phyloP scores from a whole-genome alignment of 2,797 vertebrate species.

The Sarcophilus harrisii region DNA sequence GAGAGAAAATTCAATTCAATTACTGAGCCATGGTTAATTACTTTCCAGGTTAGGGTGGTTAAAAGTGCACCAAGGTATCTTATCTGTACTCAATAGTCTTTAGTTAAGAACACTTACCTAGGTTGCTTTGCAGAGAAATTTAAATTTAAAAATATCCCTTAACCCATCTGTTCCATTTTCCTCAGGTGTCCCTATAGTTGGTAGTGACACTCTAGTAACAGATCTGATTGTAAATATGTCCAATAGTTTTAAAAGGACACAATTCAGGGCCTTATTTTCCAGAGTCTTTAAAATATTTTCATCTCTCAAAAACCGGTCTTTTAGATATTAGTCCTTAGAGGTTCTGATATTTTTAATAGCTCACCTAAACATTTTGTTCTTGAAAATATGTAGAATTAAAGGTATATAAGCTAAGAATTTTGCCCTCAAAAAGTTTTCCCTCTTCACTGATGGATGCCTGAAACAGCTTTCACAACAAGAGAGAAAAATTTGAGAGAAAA shows the following conservation, averaged over 20 bases:
- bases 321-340: background rate
- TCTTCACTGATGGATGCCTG: background rate
- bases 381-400: background rate
- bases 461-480: background rate
- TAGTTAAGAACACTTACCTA: conserved; percentile 50
- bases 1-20: conserved; percentile 80
- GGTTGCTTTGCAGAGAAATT: conserved; percentile 40
- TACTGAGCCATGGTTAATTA: conserved; percentile 78
- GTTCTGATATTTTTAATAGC: background rate
- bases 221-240: background rate
- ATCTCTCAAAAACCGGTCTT: background rate
- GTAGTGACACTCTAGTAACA: background rate
- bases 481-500: background rate
- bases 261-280: background rate
- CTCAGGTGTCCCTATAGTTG: background rate
- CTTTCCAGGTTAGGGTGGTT: conserved; percentile 77
- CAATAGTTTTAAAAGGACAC: background rate
- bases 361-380: conserved; percentile 1
- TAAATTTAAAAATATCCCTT: conserved; percentile 20
- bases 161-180: background rate
- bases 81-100: conserved; percentile 76
- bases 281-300: background rate
- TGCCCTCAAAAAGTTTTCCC: background rate
- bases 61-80: conserved; percentile 71
- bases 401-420: background rate